Base-by-base conservation (phyloP, 1,140 invertebrate species). In the Plutomurus gul region DNA sequence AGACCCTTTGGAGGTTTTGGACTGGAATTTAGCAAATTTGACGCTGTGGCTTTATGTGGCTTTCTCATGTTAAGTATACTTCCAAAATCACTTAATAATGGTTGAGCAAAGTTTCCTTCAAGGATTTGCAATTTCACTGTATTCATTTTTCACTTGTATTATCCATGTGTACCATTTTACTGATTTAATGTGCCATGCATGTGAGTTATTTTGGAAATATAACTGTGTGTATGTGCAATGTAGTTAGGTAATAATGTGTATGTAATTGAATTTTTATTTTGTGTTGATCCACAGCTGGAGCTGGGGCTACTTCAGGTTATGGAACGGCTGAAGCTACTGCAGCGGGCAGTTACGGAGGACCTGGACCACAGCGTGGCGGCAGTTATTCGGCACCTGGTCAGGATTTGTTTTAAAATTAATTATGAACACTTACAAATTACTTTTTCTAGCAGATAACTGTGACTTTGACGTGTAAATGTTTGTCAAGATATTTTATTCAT, bases 291-390 rank as follows among this genome's bases (percentile, higher is more conserved):
- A 43, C 75, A 74, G 37, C 82, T 81, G 77, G 76, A 43, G 81
- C 82, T 33, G 82, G 78, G 72, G 87, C 87, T 71, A 84, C 85
- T 10, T 84, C 86, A 39, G 86, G 84, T 78, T 88, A 87, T 79
- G 87, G 87, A 43, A 85, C 84, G 46, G 83, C 84, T 72, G 87
- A 83, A 84, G 86, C 80, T 85, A 85, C 81, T 83, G 84, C 60
- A 18, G 82, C 81, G 8, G 84, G 84, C 25, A 84, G 79, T 79
- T 85, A 85, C 78, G 83, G 84, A 47, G 85, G 85, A 22, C 84
- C 84, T 77, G 85, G 85, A 71, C 85, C 85, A 40, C 81, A 85
- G 75, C 74, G 82, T 73, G 84, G 81, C 27, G 82, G 82, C 18
- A 84, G 83, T 80, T 85, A 85, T 79, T 84, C 82, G 25, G 82